Conservation (phyloP, 1,140 invertebrate genomes). For the Drosophila watanabei region DNA sequence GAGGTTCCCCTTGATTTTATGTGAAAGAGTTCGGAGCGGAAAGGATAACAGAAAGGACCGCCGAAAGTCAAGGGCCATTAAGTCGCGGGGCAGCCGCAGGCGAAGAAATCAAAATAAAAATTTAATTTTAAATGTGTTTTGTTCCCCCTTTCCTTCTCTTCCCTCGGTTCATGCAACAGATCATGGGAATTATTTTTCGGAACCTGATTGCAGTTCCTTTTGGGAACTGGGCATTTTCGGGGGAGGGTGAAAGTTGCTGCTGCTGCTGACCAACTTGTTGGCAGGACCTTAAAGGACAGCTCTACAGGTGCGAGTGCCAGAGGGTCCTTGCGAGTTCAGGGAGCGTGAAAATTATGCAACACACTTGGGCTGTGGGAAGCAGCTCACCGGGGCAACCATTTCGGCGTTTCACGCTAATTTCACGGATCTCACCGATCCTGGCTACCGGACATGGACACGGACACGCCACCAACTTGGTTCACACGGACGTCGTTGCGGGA, state of each 20-base stretch:
- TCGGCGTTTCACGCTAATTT: constrained; percentile 70
- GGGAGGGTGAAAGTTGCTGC: constrained; percentile 30
- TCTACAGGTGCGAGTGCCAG: constrained; percentile 14
- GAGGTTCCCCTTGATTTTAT: constrained; percentile 11
- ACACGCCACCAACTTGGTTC: constrained; percentile 52
- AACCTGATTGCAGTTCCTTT: constrained; percentile 40
- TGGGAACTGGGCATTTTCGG: background rate
- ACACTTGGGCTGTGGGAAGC: constrained; percentile 55
- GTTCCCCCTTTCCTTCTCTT: constrained; percentile 9
- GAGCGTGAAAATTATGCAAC: constrained; percentile 76
- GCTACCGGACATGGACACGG: constrained; percentile 16
- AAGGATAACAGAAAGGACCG: constrained; percentile 49
- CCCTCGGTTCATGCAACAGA: constrained; percentile 7
- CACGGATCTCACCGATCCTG: constrained; percentile 48
- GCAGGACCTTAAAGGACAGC: constrained; percentile 43
- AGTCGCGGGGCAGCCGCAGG: constrained; percentile 9
- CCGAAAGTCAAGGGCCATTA: constrained; percentile 69
- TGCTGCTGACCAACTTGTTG: constrained; percentile 30
- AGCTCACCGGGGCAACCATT: constrained; percentile 62
- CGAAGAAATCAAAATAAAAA: constrained; percentile 57
- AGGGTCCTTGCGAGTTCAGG: constrained; percentile 47
- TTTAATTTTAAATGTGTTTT: constrained; percentile 38
- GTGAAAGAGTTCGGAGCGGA: constrained; percentile 54
- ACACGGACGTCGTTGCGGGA: constrained; percentile 27
- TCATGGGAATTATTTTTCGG: constrained; percentile 25